phyloP scores from a whole-genome alignment of 1,140 invertebrate genomes.

The Sycobia sp. region DNA sequence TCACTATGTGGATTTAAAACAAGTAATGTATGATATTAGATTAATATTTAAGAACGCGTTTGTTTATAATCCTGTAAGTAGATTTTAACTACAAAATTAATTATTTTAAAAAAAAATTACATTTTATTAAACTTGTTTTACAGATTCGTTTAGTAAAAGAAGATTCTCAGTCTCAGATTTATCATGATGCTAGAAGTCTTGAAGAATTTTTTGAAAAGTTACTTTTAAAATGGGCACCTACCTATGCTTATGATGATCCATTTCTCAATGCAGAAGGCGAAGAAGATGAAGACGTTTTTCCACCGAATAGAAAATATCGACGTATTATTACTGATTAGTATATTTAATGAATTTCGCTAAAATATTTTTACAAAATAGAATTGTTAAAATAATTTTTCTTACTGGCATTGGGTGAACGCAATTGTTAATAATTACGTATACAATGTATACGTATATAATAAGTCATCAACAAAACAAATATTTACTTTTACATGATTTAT shows the following conservation, averaged over 20 bases:
- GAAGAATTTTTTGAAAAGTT: conserved; percentile 86
- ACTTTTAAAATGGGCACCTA: conserved; percentile 79
- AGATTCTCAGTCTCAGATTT: conserved; percentile 82
- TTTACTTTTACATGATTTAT: neutral
- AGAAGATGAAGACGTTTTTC: conserved; percentile 61
- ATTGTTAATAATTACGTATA: conserved; percentile 30
- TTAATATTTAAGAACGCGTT: conserved; percentile 89
- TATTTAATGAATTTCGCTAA: neutral
- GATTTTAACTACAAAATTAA: neutral
- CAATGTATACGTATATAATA: conserved; percentile 27
- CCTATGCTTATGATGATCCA: conserved; percentile 68
- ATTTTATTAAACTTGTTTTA: conserved; percentile 9
- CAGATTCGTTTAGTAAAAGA: conserved; percentile 30
- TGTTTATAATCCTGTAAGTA: conserved; percentile 80
- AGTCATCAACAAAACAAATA: conserved; percentile 9
- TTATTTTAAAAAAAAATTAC: conserved; percentile 4
- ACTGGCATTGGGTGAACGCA: conserved; percentile 20
- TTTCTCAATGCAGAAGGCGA: conserved; percentile 52
- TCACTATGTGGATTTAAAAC: conserved; percentile 76
- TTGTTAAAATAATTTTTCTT: conserved; percentile 27
- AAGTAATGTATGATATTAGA: conserved; percentile 81
- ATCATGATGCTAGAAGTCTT: conserved; percentile 80
- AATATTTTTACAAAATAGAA: conserved; percentile 27
- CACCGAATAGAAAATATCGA: conserved; percentile 65
- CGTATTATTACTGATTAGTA: conserved; percentile 64